Evolutionary conservation across 2,113 vertebrate genomes (phyloP).

Genomic region (Myanophis thanlyinensis): DNA sequence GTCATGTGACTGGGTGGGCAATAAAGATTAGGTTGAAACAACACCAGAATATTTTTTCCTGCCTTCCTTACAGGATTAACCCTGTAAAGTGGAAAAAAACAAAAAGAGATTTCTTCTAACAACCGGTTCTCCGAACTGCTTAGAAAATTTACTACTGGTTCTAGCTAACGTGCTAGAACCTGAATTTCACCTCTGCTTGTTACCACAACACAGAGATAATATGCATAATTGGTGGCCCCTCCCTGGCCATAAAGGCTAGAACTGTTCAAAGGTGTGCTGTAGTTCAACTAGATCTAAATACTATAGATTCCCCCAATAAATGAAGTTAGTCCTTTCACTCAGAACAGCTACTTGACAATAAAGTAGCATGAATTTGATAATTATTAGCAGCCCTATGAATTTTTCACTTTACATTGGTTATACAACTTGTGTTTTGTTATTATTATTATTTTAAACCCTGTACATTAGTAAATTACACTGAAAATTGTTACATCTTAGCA

Average conservation of each 20-base stretch:
- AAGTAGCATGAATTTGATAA: neutral
- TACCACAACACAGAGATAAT: neutral
- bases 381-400: neutral
- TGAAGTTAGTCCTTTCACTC: neutral
- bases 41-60: no score
- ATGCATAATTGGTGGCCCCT: neutral
- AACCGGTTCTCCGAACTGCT: no score
- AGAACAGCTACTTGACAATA: neutral
- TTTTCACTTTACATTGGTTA: neutral
- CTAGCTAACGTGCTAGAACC: no score
- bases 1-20: no score
- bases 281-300: neutral
- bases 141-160: no score
- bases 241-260: neutral
- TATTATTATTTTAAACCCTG: neutral
- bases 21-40: no score
- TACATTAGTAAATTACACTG: neutral
- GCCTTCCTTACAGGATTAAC: no score
- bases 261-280: neutral
- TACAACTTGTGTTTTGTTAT: neutral
- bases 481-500: neutral
- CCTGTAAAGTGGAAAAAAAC: no score
- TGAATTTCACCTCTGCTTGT: no score
- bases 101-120: no score
- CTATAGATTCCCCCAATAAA: neutral